phyloP scores from a whole-genome alignment of 1,140 invertebrate genomes.

The Helicorthomorpha holstii region DNA sequence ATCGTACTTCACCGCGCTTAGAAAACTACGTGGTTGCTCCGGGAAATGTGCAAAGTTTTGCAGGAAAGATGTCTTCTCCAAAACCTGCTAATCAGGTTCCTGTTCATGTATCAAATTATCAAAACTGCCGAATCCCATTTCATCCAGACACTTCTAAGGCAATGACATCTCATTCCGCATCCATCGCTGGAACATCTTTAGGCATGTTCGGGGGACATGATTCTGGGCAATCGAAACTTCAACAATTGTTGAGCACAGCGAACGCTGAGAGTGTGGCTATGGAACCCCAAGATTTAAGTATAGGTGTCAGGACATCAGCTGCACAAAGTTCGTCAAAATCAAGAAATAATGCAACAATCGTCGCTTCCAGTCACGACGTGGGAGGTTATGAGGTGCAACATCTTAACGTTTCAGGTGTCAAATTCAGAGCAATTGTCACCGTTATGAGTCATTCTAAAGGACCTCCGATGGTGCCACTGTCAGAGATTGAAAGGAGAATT shows the following conservation, averaged over 20 bases:
- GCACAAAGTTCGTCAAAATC: too few relatives aligned
- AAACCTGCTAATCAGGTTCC: constrained; percentile 11
- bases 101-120: not conserved
- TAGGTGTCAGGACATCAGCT: constrained; percentile 39
- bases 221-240: too few relatives aligned
- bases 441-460: not conserved
- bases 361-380: too few relatives aligned
- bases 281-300: constrained; percentile 50
- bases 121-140: constrained; percentile 2
- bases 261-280: constrained; percentile 50
- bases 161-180: too few relatives aligned
- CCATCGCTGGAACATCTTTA: too few relatives aligned
- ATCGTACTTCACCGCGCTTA: not conserved
- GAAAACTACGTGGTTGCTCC: constrained; percentile 3
- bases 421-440: not conserved
- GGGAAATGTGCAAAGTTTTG: not conserved
- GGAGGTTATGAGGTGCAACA: too few relatives aligned
- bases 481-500: not conserved
- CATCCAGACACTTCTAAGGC: too few relatives aligned
- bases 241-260: too few relatives aligned
- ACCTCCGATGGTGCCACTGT: not conserved
- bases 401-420: not conserved
- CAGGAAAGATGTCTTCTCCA: constrained; percentile 5
- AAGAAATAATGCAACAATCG: too few relatives aligned
- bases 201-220: too few relatives aligned